These are phyloP conservation scores for Oriolus oriolus DNA, from an alignment of 2,113 vertebrate genomes.

Conservation along the genomic window DNA sequence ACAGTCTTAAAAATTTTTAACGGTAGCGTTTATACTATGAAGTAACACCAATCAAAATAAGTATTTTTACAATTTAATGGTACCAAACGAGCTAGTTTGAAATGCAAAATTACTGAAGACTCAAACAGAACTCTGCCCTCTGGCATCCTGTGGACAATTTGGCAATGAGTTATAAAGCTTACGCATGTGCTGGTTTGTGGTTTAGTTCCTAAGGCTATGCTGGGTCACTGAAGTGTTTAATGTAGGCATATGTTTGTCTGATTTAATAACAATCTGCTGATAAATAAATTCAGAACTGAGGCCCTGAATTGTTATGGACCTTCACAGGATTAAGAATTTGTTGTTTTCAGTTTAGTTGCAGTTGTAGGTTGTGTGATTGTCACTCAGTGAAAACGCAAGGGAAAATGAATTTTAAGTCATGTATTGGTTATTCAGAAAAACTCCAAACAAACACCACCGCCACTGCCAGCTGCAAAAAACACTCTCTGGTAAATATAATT, in stretches of 20 bases:
- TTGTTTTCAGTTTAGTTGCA: not conserved
- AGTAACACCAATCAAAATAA: not conserved
- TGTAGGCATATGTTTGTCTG: not conserved
- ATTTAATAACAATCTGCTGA: conserved; percentile 24
- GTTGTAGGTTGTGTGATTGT: not conserved
- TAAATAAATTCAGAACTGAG: not conserved
- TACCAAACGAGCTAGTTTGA: not conserved
- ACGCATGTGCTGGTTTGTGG: not conserved
- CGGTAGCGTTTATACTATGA: not conserved
- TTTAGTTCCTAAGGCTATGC: not conserved
- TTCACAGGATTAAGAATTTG: not conserved
- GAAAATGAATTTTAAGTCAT: not conserved
- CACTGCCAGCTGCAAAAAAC: not conserved
- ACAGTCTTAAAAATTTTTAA: not conserved
- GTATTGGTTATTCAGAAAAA: not conserved
- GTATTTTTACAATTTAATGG: not conserved
- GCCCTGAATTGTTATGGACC: not conserved
- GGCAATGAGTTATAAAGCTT: not conserved
- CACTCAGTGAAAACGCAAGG: not conserved
- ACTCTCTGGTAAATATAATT: not conserved
- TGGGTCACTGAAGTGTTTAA: not conserved
- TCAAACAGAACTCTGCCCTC: not conserved
- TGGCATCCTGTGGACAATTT: not conserved
- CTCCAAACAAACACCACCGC: too few species aligned
- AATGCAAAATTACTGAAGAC: not conserved